Conservation (phyloP, 1,140 invertebrate species). For the Battus philenor region DNA sequence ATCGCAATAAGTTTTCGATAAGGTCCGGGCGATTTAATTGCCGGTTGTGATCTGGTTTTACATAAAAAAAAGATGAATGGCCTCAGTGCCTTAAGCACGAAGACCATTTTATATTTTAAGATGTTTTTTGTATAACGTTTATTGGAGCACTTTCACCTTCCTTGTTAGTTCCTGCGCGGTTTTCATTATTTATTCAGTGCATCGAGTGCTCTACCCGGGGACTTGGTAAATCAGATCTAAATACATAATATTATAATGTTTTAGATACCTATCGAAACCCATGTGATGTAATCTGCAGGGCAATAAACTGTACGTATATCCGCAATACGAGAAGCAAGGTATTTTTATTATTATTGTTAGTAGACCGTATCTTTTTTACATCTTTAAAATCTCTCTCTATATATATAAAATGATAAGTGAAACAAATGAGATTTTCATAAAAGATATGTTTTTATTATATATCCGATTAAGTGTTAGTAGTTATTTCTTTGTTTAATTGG, state of each 20-base stretch:
- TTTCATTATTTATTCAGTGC: constrained; percentile 59
- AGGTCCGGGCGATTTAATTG: constrained; percentile 73
- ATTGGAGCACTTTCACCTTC: constrained; percentile 67
- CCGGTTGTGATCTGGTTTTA: constrained; percentile 74
- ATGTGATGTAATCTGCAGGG: too few species aligned
- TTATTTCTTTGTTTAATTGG: constrained; percentile 15
- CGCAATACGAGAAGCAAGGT: too few species aligned
- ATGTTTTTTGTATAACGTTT: constrained; percentile 46
- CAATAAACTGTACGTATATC: too few species aligned
- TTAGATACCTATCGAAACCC: too few species aligned
- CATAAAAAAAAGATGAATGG: constrained; percentile 73
- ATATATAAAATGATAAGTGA: too few species aligned
- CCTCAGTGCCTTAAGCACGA: constrained; percentile 55
- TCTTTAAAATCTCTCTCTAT: too few species aligned
- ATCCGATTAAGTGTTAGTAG: too few species aligned
- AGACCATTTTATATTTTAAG: constrained; percentile 52
- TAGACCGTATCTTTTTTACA: too few species aligned
- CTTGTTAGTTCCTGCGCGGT: constrained; percentile 42
- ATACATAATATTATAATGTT: constrained; percentile 56
- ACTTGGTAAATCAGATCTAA: constrained; percentile 57
- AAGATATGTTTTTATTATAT: too few species aligned
- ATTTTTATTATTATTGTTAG: too few species aligned
- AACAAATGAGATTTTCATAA: too few species aligned
- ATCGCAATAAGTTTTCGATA: constrained; percentile 76
- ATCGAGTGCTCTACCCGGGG: constrained; percentile 37